Conservation (phyloP, 2,888 invertebrate genomes). For the Oxyteleia sp. region DNA sequence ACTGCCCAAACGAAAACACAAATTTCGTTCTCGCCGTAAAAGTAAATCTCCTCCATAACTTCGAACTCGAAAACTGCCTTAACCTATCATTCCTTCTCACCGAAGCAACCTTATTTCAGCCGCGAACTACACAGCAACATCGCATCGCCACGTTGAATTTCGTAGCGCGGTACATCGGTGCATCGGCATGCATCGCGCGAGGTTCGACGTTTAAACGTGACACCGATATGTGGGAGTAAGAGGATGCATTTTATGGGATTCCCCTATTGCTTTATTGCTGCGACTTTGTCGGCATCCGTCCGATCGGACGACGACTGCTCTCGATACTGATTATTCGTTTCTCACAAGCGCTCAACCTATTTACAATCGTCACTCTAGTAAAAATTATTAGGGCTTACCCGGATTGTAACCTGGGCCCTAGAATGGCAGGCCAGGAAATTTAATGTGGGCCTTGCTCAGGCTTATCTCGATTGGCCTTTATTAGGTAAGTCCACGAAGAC, state of each 20-base stretch:
- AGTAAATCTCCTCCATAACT: background rate
- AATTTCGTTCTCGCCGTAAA: background rate
- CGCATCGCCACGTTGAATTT: constrained; percentile 3
- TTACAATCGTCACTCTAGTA: no score
- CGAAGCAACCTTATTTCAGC: constrained; percentile 1
- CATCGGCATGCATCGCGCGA: constrained; percentile 39
- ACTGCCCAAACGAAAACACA: no score
- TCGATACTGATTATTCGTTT: constrained; percentile 20
- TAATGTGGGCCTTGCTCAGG: no score
- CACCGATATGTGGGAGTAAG: constrained; percentile 23
- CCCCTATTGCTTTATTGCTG: constrained; percentile 33
- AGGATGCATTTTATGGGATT: constrained; percentile 42
- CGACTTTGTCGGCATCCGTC: constrained; percentile 30
- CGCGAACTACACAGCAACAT: background rate
- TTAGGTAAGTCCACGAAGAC: no score
- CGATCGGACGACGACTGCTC: constrained; percentile 12
- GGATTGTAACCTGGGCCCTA: no score
- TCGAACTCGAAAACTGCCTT: background rate
- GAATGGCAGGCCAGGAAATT: no score
- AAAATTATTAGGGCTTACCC: no score
- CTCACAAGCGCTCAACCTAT: constrained; percentile 14
- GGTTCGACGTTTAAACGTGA: constrained; percentile 24
- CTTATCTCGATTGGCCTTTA: no score
- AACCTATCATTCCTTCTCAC: background rate
- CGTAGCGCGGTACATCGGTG: constrained; percentile 4